Conservation (phyloP, 1,140 invertebrate genomes). For the Neocloeon triangulifer region DNA sequence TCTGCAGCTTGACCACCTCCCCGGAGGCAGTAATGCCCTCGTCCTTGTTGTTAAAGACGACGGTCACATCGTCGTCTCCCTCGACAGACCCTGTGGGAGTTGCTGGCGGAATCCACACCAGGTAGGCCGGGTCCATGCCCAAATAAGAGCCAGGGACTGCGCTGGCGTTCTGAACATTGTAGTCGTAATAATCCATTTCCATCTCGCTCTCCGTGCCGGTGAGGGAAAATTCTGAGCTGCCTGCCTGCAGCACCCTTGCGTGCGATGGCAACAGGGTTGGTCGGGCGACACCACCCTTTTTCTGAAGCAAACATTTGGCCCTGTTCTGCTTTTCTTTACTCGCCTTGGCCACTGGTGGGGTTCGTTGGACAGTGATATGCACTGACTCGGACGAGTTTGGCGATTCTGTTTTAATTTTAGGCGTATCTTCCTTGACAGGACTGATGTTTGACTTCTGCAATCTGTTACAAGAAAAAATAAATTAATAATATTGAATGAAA, state of each 20-base stretch:
- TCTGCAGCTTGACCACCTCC: background rate
- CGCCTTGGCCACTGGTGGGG: constrained; percentile 40
- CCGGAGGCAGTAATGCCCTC: no score
- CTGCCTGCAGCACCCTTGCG: constrained; percentile 5
- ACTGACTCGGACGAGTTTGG: constrained; percentile 10
- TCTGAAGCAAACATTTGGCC: constrained; percentile 36
- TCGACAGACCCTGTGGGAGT: constrained; percentile 12
- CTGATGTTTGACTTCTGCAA: no score
- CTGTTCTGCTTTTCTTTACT: constrained; percentile 53
- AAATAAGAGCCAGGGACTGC: constrained; percentile 60
- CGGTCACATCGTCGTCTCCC: background rate
- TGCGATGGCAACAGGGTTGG: background rate
- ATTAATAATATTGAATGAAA: background rate
- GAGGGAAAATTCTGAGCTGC: constrained; percentile 50
- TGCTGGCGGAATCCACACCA: constrained; percentile 66
- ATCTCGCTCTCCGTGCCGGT: constrained; percentile 44
- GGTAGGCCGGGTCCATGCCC: constrained; percentile 66
- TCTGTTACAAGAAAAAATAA: no score
- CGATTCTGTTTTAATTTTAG: no score
- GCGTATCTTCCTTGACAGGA: constrained; percentile 8
- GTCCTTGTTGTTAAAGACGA: background rate
- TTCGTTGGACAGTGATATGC: constrained; percentile 34
- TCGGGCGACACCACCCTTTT: constrained; percentile 21
- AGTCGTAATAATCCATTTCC: constrained; percentile 73
- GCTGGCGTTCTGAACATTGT: constrained; percentile 51